A percentile compares a stretch with the other conserved stretches of the same genome.
Evolutionary conservation across 1,140 invertebrate genomes (phyloP).

Genomic region (Hormaphis cornu): DNA sequence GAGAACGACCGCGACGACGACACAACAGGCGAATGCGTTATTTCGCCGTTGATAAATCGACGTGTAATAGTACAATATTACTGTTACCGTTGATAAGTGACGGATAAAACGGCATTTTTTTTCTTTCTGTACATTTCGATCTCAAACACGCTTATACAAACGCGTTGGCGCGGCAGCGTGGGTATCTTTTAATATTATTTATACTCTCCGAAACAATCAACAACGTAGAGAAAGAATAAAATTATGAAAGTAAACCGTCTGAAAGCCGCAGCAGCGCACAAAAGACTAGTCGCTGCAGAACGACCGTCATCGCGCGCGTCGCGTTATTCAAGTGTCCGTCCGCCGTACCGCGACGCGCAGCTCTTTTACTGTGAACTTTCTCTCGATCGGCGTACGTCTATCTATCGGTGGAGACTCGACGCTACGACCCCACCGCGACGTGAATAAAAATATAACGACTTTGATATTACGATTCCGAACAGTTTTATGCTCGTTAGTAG

Average conservation of each 20-base stretch:
- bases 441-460: neutral
- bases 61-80: too few species aligned
- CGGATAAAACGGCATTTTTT: neutral
- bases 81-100: too few species aligned
- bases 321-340: conserved; percentile 19
- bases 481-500: too few species aligned
- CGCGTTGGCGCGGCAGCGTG: too few species aligned
- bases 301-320: neutral
- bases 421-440: neutral
- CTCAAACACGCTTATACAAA: neutral
- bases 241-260: conserved; percentile 18
- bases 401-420: neutral
- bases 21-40: too few species aligned
- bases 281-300: conserved; percentile 9
- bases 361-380: conserved; percentile 19
- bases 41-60: too few species aligned
- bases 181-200: neutral
- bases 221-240: conserved; percentile 20
- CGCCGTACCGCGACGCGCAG: neutral
- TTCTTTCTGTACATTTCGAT: conserved; percentile 4
- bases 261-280: conserved; percentile 6
- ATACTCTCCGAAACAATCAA: conserved; percentile 19
- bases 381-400: neutral
- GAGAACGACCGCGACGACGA: too few species aligned
- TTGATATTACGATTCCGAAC: too few species aligned